phyloP scores from a whole-genome alignment of 37 sponge, comb jelly and placozoan genomes.

The Halisarca cf. caerulea region DNA sequence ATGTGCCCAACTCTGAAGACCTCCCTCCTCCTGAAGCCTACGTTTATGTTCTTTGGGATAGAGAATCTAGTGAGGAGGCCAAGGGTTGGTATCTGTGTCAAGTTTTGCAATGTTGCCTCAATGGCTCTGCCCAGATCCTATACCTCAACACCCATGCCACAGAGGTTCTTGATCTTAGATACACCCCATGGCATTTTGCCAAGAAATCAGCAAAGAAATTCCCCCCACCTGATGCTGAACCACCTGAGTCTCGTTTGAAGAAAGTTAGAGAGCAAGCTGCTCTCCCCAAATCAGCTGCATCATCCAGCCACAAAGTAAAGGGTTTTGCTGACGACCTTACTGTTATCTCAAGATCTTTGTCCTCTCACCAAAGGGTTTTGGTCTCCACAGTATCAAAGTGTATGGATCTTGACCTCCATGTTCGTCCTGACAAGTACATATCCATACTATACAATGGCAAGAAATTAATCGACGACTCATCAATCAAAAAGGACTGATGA shows the following conservation, averaged over 20 bases:
- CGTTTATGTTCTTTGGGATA: not conserved
- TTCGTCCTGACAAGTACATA: not conserved
- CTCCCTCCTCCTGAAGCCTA: not conserved
- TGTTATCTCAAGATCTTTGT: not conserved
- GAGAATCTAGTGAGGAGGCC: not conserved
- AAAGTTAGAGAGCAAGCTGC: not conserved
- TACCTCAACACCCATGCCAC: not conserved
- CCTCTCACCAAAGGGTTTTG: not conserved
- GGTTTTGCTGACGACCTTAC: constrained; percentile 4
- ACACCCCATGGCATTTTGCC: no score
- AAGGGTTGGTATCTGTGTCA: not conserved
- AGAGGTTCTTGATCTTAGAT: no score
- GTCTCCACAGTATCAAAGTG: not conserved
- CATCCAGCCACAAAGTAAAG: not conserved
- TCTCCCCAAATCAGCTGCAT: not conserved
- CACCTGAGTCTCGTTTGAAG: no score
- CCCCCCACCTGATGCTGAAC: no score
- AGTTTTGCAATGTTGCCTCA: not conserved
- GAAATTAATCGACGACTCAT: not conserved
- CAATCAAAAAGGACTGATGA: no score
- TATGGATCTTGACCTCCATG: not conserved
- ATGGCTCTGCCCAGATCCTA: not conserved
- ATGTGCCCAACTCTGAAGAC: not conserved
- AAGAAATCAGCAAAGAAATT: no score
- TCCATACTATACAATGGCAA: constrained; percentile 8